phyloP scores from a whole-genome alignment of 1,140 invertebrate genomes.

The Kradibia gibbosae region DNA sequence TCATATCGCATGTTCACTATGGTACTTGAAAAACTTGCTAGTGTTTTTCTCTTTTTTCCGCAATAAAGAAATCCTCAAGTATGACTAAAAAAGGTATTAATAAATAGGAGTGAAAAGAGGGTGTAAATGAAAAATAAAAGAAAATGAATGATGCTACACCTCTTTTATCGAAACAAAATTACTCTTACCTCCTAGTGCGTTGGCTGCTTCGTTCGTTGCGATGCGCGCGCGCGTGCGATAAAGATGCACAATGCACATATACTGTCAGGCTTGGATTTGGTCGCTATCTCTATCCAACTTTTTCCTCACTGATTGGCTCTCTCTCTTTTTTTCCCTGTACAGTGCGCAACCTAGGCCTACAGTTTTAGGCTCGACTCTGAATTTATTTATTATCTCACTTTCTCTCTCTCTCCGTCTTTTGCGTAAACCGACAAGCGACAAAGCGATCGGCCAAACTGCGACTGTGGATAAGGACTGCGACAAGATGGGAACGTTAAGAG shows the following conservation, averaged over 20 bases:
- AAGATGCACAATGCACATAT: slow-evolving; percentile 38
- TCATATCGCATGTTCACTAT: not conserved
- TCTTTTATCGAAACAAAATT: not conserved
- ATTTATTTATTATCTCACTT: not conserved
- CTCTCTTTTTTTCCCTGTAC: slow-evolving; percentile 18
- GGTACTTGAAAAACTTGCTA: too few relatives aligned
- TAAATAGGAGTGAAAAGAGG: too few relatives aligned
- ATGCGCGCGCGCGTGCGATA: slow-evolving; percentile 44
- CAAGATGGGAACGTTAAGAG: slow-evolving; percentile 2
- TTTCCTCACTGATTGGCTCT: not conserved
- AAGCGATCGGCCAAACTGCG: slow-evolving; percentile 29
- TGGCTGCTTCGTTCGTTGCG: slow-evolving; percentile 6
- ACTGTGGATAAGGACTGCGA: slow-evolving; percentile 29
- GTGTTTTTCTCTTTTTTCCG: not conserved
- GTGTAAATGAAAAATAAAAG: not conserved
- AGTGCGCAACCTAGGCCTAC: not conserved
- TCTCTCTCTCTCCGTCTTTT: not conserved
- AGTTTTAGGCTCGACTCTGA: slow-evolving; percentile 22
- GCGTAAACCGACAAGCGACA: slow-evolving; percentile 5
- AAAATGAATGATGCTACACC: slow-evolving; percentile 1
- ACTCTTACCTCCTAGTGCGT: slow-evolving; percentile 43
- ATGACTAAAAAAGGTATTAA: too few relatives aligned
- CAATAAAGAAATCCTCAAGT: not conserved
- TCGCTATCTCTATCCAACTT: slow-evolving; percentile 16
- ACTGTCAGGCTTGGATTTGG: slow-evolving; percentile 27